Conservation (phyloP, 1,140 invertebrate genomes). For the Nautilus pompilius region DNA sequence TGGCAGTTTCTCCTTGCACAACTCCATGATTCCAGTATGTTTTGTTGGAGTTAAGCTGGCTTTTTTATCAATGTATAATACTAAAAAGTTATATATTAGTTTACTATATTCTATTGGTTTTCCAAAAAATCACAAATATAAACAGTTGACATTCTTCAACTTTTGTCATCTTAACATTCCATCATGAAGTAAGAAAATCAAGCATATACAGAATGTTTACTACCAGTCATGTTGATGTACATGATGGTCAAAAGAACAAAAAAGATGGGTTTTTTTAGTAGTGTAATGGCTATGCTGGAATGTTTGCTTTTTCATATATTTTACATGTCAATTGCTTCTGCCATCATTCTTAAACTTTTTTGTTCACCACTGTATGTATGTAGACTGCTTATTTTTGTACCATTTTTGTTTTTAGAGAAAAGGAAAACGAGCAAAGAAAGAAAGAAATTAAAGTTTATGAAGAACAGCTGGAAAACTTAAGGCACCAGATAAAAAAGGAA, state of each 20-base stretch:
- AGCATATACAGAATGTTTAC: no score
- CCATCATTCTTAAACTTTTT: background rate
- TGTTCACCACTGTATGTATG: background rate
- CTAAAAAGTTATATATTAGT: no score
- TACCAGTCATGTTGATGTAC: no score
- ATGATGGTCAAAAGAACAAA: background rate
- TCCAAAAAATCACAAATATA: no score
- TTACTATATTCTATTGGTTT: no score
- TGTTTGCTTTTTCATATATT: background rate
- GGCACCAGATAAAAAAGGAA: slow-evolving; percentile 41
- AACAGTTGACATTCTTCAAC: no score
- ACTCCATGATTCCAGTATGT: no score
- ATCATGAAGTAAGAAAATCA: no score
- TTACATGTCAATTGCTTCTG: background rate
- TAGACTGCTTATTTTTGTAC: background rate
- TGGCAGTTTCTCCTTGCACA: no score
- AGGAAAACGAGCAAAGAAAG: slow-evolving; percentile 34
- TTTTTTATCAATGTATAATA: no score
- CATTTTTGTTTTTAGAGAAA: slow-evolving; percentile 23
- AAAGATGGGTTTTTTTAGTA: background rate
- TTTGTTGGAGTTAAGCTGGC: no score
- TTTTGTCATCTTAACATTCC: no score
- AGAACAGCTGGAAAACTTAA: slow-evolving; percentile 34
- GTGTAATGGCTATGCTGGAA: background rate
- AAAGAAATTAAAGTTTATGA: slow-evolving; percentile 39